These are phyloP conservation scores for Periphyllus acericola DNA, from an alignment of 2,888 invertebrate species.

Conservation along the genomic window DNA sequence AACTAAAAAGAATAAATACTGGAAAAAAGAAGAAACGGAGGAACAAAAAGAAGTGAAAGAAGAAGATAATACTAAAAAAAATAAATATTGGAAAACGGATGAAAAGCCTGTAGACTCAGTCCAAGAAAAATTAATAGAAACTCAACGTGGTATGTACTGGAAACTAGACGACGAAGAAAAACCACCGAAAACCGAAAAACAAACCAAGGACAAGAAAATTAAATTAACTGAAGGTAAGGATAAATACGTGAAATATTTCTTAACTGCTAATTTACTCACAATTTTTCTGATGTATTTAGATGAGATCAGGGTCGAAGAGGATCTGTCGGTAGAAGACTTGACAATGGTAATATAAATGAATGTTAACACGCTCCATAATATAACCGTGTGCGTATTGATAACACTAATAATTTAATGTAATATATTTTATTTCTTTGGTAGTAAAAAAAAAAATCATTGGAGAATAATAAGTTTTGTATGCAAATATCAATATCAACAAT, in stretches of 20 bases:
- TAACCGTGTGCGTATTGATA: not conserved
- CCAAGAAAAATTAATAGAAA: conserved; percentile 65
- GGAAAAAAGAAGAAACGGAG: conserved; percentile 41
- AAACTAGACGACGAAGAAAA: conserved; percentile 62
- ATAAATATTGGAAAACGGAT: conserved; percentile 65
- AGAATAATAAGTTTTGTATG: not conserved
- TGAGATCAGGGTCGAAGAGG: conserved; percentile 26
- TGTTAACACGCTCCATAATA: not conserved
- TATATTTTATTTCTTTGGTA: no score
- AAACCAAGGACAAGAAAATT: conserved; percentile 63
- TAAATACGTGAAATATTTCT: not conserved
- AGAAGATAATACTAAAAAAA: conserved; percentile 60
- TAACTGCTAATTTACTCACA: not conserved
- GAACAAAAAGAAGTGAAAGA: conserved; percentile 29
- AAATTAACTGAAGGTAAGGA: conserved; percentile 30
- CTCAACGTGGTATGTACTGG: conserved; percentile 64
- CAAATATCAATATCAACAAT: not conserved
- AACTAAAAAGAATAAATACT: conserved; percentile 38
- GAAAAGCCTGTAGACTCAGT: conserved; percentile 65
- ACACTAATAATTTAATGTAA: no score
- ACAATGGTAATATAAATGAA: conserved; percentile 69
- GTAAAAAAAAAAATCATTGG: not conserved
- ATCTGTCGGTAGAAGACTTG: conserved; percentile 72
- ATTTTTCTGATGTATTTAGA: not conserved
- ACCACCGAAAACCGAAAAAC: conserved; percentile 64